These are phyloP conservation scores for Calyptomena viridis DNA, from an alignment of 2,113 vertebrate genomes.

Conservation along the genomic window DNA sequence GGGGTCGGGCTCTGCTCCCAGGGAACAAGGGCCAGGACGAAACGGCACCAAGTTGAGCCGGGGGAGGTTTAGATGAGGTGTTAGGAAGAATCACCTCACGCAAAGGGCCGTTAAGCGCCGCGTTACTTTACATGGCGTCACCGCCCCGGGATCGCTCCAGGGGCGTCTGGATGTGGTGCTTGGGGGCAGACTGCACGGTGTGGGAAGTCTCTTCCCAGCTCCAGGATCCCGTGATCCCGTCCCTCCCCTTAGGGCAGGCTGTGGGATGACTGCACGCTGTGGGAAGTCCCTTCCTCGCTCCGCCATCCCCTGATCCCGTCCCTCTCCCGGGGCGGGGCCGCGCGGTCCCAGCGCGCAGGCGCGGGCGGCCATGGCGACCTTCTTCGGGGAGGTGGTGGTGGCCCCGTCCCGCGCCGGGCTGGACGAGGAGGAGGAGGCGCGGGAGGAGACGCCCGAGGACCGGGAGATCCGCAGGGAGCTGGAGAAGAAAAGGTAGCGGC, in stretches of 20 bases:
- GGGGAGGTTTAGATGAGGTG: background rate
- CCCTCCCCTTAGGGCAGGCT: no score
- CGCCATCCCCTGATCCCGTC: no score
- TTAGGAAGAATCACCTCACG: rapidly evolving
- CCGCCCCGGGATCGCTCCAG: no score
- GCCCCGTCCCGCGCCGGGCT: constrained; percentile 71
- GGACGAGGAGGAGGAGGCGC: constrained; percentile 69
- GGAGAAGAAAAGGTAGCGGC: constrained; percentile 69
- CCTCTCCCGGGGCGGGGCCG: background rate
- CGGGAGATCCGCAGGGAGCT: constrained; percentile 71
- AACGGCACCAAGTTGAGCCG: background rate
- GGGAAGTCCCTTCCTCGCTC: background rate
- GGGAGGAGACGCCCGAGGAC: constrained; percentile 67
- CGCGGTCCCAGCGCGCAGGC: background rate
- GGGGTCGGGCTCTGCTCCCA: background rate
- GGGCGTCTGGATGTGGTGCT: rapidly evolving
- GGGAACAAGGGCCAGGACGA: background rate
- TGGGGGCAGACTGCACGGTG: no score
- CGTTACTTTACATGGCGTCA: rapidly evolving
- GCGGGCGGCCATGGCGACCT: constrained; percentile 69
- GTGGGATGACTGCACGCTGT: no score
- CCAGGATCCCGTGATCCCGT: no score
- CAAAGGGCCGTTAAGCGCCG: background rate
- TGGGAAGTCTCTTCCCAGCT: background rate
- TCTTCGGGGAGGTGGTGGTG: constrained; percentile 78